A percentile compares a stretch with the other conserved stretches of the same genome.
These are phyloP conservation scores for Halictus rubicundus DNA, from an alignment of 1,140 invertebrate genomes.

Conservation along the genomic window DNA sequence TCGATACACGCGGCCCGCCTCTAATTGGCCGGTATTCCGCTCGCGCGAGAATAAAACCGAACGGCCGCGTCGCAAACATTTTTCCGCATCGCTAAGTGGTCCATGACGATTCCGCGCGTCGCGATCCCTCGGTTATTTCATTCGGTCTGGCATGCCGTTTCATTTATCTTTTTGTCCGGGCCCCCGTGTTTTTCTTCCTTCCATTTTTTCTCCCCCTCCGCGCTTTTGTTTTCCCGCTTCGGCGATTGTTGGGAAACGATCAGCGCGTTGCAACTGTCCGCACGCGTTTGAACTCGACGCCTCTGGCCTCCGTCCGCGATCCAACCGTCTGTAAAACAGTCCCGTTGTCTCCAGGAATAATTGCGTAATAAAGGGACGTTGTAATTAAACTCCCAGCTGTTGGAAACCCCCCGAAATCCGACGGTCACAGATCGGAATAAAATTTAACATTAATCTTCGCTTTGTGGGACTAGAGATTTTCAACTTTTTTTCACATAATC, in stretches of 20 bases:
- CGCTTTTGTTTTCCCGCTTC: neutral
- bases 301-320: neutral
- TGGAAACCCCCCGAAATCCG: too few species aligned
- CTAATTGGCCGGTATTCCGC: conserved; percentile 38
- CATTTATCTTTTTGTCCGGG: neutral
- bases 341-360: neutral
- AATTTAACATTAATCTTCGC: too few species aligned
- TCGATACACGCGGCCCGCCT: neutral
- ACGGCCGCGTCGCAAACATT: conserved; percentile 48
- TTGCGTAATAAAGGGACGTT: too few species aligned
- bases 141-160: neutral
- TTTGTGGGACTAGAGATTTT: too few species aligned
- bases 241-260: conserved; percentile 12
- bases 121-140: conserved; percentile 44
- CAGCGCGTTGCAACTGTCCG: conserved; percentile 12
- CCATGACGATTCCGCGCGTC: conserved; percentile 38
- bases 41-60: neutral
- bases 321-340: conserved; percentile 20
- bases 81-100: conserved; percentile 61
- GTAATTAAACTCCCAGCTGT: too few species aligned
- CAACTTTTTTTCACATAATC: too few species aligned
- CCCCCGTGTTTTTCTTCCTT: neutral
- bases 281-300: conserved; percentile 3
- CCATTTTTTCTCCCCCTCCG: neutral
- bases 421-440: too few species aligned